These are phyloP conservation scores for Diarsia rubi DNA, from an alignment of 2,888 invertebrate genomes.

Conservation along the genomic window DNA sequence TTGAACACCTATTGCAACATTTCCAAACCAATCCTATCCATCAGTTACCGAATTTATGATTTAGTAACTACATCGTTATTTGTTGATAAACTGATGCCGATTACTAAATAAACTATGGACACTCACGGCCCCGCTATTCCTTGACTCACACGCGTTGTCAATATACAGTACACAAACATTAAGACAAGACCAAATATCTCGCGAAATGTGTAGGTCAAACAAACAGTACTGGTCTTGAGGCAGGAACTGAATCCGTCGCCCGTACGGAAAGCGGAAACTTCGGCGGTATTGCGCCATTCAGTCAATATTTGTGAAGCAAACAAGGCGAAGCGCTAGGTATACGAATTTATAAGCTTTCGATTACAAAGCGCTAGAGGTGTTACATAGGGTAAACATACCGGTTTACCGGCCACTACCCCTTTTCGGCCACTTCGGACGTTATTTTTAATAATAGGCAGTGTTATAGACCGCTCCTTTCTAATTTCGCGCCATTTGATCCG, in stretches of 20 bases:
- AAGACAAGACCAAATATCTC: slow-evolving; percentile 7
- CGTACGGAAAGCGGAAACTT: slow-evolving; percentile 41
- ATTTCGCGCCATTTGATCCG: not conserved
- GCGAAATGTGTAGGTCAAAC: slow-evolving; percentile 21
- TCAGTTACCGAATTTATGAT: not conserved
- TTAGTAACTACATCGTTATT: slow-evolving; percentile 14
- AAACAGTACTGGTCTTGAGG: slow-evolving; percentile 4
- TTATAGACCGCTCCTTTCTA: not conserved
- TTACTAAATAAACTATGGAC: slow-evolving; percentile 27
- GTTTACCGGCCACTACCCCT: slow-evolving; percentile 4
- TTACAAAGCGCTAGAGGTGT: too few species aligned
- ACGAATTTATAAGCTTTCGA: not conserved
- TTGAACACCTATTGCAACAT: not conserved
- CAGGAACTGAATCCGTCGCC: slow-evolving; percentile 24
- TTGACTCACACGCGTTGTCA: slow-evolving; percentile 29
- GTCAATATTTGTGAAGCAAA: slow-evolving; percentile 34
- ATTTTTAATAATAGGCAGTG: slow-evolving; percentile 3
- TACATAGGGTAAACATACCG: slow-evolving; percentile 1
- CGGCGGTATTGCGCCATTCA: not conserved
- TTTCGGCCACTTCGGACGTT: slow-evolving; percentile 1
- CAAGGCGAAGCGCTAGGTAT: not conserved
- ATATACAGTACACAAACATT: slow-evolving; percentile 27
- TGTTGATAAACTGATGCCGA: slow-evolving; percentile 34
- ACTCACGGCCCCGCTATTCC: slow-evolving; percentile 27
- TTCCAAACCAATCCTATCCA: not conserved